phyloP scores from a whole-genome alignment of 2,797 vertebrate species.

The Bradypodion ventrale region DNA sequence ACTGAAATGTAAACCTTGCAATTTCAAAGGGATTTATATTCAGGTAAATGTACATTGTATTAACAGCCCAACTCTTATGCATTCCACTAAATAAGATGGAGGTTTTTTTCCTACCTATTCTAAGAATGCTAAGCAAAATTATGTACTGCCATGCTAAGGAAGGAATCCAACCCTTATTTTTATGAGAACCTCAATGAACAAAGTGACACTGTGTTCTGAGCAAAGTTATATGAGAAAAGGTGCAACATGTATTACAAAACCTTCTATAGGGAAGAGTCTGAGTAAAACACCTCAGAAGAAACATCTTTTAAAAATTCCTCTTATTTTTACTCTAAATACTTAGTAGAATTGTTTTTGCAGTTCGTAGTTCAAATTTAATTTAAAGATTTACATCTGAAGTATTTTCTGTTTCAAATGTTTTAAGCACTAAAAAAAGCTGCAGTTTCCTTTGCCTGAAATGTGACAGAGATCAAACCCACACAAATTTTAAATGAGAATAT shows the following conservation, averaged over 20 bases:
- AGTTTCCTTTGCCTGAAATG: neutral
- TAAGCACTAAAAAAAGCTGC: too few species aligned
- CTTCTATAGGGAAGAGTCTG: neutral
- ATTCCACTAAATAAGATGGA: too few species aligned
- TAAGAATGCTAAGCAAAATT: neutral
- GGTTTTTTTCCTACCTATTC: neutral
- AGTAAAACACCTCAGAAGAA: neutral
- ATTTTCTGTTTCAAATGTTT: neutral
- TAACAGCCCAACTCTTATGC: neutral
- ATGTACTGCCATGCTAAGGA: neutral
- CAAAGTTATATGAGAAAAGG: neutral
- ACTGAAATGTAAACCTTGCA: neutral
- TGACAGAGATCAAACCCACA: slow-evolving; percentile 52
- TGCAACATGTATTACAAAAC: neutral
- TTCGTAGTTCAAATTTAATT: slow-evolving; percentile 52
- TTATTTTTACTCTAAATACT: slow-evolving; percentile 16
- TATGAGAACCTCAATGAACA: neutral
- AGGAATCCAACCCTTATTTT: too few species aligned
- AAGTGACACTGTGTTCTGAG: neutral
- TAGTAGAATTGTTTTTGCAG: slow-evolving; percentile 14
- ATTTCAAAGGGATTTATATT: neutral
- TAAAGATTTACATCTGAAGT: slow-evolving; percentile 42
- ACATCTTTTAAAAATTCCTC: slow-evolving; percentile 10
- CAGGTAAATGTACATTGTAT: neutral
- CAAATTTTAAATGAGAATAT: slow-evolving; percentile 44